phyloP scores from a whole-genome alignment of 2,113 vertebrate species.

The Acanthochromis polyacanthus region DNA sequence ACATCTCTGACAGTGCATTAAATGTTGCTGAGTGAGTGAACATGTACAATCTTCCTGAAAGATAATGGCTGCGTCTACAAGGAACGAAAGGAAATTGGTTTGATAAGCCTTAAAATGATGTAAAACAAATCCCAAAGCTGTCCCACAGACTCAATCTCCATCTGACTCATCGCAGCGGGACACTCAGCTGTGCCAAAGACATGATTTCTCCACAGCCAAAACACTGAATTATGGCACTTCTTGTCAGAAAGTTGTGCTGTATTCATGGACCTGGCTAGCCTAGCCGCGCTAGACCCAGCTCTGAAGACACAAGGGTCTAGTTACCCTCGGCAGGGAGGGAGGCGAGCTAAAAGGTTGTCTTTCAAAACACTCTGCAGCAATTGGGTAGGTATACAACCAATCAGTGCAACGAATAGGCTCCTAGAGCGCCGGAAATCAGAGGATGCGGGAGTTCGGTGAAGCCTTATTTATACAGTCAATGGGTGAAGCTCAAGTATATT shows the following conservation, averaged over 20 bases:
- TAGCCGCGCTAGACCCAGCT: too few species aligned
- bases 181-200: slow-evolving; percentile 28
- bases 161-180: slow-evolving; percentile 26
- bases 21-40: slow-evolving; percentile 50
- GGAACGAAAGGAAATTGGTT: slow-evolving; percentile 54
- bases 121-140: slow-evolving; percentile 44
- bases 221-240: slow-evolving; percentile 48
- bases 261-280: neutral
- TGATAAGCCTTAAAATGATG: slow-evolving; percentile 55
- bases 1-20: slow-evolving; percentile 35
- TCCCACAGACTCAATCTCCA: slow-evolving; percentile 42
- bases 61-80: slow-evolving; percentile 57
- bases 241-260: slow-evolving; percentile 33
- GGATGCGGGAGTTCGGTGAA: too few species aligned
- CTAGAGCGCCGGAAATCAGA: too few species aligned
- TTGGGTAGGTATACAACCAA: too few species aligned
- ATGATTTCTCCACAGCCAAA: slow-evolving; percentile 39
- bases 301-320: too few species aligned
- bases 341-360: too few species aligned
- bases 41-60: slow-evolving; percentile 51
- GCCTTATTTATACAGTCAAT: too few species aligned
- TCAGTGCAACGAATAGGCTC: too few species aligned
- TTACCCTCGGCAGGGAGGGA: too few species aligned
- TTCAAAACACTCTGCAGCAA: too few species aligned
- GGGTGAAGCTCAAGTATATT: too few species aligned